Base-by-base conservation (phyloP, 2,888 invertebrate genomes). In the Stenolophus ochropezus region DNA sequence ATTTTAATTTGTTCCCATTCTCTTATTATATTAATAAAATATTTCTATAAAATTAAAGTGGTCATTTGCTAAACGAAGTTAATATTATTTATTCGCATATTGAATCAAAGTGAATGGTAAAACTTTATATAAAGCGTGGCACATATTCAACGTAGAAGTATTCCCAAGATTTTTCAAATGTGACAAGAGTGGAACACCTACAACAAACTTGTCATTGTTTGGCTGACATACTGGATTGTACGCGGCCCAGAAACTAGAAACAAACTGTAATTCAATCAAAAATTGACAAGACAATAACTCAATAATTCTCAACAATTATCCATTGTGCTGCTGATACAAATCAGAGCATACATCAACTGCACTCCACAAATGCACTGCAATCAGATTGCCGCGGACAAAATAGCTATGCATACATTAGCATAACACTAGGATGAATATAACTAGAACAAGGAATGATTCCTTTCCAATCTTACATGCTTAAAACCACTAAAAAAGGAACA, bases 241-340 rank as follows among this genome's bases (percentile, higher is more conserved):
- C 11, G 61, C 61, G 61, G 21, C 61, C 61, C 23, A 61, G 61
- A 61, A 61, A 61, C 61, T 42, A 8, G n/a, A n/a, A n/a, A n/a
- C 6, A 56, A 21, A 61, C 58, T 21, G 14, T 58, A 8, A 18
- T 58, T 58, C 58, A 58, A 58, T 58, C 58, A 58, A 23, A 23
- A 58, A n/a, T 20, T 23, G 58, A 58, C 61, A 61, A 61, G 61
- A 61, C 61, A 61, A 61, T 61, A 61, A 61, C 61, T 61, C 25
- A 61, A 61, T 61, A 61, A 61, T 61, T 61, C 61, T 61, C 61
- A 56, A 61, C 61, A 61, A 61, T 61, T 61, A 61, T 61, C 61
- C 61, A 61, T 61, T 61, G 61, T 61, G 8, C 61, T 61, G 27
- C 11, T 11, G 61, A 61, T 61, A 61, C 61, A 61, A 25, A 61